phyloP scores from a whole-genome alignment of 2,113 vertebrate genomes.

The Embiotoca jacksoni region DNA sequence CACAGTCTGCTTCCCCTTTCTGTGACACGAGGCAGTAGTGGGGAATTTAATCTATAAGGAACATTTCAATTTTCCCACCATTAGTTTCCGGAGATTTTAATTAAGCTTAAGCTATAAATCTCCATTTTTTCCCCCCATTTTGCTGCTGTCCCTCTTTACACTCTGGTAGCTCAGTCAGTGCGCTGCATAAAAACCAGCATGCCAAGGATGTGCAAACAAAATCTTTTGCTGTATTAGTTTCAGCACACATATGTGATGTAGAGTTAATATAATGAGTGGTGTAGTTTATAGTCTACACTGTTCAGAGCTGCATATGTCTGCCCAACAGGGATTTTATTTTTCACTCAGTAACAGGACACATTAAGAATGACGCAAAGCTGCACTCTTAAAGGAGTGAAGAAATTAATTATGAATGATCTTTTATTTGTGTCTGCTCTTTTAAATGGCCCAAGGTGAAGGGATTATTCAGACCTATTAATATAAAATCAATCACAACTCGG shows the following conservation, averaged over 20 bases:
- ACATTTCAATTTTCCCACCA: constrained; percentile 78
- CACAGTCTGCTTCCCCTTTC: constrained; percentile 61
- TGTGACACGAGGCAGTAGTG: constrained; percentile 42
- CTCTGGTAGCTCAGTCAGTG: constrained; percentile 31
- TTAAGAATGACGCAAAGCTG: constrained; percentile 5
- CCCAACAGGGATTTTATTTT: constrained; percentile 4
- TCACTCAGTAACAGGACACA: constrained; percentile 8
- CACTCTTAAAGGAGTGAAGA: not conserved
- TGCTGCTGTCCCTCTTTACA: constrained; percentile 57
- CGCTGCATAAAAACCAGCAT: constrained; percentile 44
- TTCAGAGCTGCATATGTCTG: constrained; percentile 4
- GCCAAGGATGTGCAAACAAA: constrained; percentile 55
- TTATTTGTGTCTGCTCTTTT: constrained; percentile 20
- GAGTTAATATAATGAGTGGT: constrained; percentile 21
- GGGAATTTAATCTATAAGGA: constrained; percentile 70
- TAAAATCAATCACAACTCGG: not conserved
- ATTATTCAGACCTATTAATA: not conserved
- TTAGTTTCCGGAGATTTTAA: constrained; percentile 78
- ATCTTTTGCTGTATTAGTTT: constrained; percentile 52
- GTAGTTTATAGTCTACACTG: constrained; percentile 11
- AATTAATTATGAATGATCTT: constrained; percentile 15
- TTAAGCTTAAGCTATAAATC: constrained; percentile 80
- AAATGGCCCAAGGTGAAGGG: not conserved
- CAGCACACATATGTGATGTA: constrained; percentile 41
- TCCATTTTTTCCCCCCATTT: constrained; percentile 66